Evolutionary conservation across 2,113 vertebrate genomes (phyloP).

Genomic region (Charadrius vociferus): DNA sequence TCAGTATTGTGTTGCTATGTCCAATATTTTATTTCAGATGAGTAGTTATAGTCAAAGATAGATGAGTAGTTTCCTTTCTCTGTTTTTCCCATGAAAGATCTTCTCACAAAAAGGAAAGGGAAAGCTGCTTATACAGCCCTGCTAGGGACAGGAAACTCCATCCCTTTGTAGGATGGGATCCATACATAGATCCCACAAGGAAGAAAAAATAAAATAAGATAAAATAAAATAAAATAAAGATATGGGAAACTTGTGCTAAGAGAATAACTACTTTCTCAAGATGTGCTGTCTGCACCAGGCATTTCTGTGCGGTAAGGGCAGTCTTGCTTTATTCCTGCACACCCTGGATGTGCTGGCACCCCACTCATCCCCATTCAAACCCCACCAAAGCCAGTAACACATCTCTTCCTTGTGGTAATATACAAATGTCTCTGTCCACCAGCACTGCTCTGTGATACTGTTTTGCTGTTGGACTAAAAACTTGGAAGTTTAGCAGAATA

Average conservation of each 20-base stretch:
- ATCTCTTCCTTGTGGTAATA: accelerated
- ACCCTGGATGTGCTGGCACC: neutral
- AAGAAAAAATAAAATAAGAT: neutral
- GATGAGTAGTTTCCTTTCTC: neutral
- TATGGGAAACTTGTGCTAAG: neutral
- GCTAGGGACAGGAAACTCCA: neutral
- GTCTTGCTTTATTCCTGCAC: neutral
- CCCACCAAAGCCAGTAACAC: neutral
- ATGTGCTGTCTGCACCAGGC: neutral
- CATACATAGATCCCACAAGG: accelerated
- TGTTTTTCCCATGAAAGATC: neutral
- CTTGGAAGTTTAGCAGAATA: neutral
- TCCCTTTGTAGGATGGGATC: neutral
- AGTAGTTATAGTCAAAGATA: neutral
- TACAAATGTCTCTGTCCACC: neutral
- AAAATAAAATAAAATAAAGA: no score
- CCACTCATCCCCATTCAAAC: neutral
- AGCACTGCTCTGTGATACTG: neutral
- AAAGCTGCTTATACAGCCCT: neutral
- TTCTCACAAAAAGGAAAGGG: neutral
- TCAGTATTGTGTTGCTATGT: neutral
- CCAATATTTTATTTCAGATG: neutral
- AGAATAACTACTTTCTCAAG: neutral
- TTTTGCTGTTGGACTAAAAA: neutral
- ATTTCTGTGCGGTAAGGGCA: neutral